A percentile compares a stretch with the other conserved stretches of the same genome.
phyloP scores from a whole-genome alignment of 2,888 invertebrate genomes.

The Lycaena phlaeas region DNA sequence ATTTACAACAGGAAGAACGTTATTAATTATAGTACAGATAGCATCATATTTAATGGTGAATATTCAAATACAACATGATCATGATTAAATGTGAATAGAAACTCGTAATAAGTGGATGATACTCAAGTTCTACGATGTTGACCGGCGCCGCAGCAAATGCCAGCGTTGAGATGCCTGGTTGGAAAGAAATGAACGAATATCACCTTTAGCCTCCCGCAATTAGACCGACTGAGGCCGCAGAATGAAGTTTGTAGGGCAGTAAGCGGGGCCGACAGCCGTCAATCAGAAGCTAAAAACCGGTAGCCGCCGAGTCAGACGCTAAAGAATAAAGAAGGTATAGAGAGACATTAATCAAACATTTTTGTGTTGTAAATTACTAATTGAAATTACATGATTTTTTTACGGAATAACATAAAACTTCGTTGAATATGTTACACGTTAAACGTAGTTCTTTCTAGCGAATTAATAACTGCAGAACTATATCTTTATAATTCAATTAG shows the following conservation, averaged over 20 bases:
- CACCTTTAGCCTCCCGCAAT: slow-evolving; percentile 23
- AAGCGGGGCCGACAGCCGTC: slow-evolving; percentile 70
- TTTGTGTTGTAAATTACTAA: background rate
- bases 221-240: slow-evolving; percentile 20
- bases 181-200: slow-evolving; percentile 21
- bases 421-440: too few relatives aligned
- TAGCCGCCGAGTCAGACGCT: slow-evolving; percentile 62
- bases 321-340: slow-evolving; percentile 59
- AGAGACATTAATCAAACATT: slow-evolving; percentile 23
- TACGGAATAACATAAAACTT: too few relatives aligned
- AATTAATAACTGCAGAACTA: too few relatives aligned
- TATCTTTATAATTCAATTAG: too few relatives aligned
- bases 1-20: background rate
- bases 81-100: slow-evolving; percentile 66
- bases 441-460: too few relatives aligned
- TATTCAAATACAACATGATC: slow-evolving; percentile 36
- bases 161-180: slow-evolving; percentile 26
- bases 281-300: slow-evolving; percentile 71
- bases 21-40: background rate
- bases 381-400: too few relatives aligned
- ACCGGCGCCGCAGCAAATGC: slow-evolving; percentile 63
- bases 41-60: slow-evolving; percentile 24
- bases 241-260: slow-evolving; percentile 35
- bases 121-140: slow-evolving; percentile 61
- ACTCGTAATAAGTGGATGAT: slow-evolving; percentile 68